Conservation (phyloP, 2,113 vertebrate genomes). For the Amphilophus citrinellus region DNA sequence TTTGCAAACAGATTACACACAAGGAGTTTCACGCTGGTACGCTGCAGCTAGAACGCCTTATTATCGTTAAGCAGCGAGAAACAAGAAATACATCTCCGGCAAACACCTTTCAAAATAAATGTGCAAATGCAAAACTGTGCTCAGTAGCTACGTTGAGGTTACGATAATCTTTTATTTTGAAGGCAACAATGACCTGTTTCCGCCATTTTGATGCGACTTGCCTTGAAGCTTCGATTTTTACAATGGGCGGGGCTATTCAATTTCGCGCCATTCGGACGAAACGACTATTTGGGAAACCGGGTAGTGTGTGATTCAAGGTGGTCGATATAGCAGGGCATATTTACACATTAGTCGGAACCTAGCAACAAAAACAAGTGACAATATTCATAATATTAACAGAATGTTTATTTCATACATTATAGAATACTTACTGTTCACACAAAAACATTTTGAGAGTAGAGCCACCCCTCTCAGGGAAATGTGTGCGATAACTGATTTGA, state of each 20-base stretch:
- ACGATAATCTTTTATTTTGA: slow-evolving; percentile 18
- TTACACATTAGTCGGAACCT: neutral
- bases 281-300: slow-evolving; percentile 23
- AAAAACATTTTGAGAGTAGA: fast-evolving
- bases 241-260: slow-evolving; percentile 25
- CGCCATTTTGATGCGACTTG: neutral
- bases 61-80: fast-evolving
- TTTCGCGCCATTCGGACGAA: slow-evolving; percentile 73
- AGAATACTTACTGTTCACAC: neutral
- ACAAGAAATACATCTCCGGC: neutral
- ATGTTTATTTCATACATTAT: neutral
- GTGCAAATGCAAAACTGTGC: fast-evolving
- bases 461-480: neutral
- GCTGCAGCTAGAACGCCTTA: no score
- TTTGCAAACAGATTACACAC: neutral
- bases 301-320: fast-evolving
- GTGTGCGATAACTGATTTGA: neutral
- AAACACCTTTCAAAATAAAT: slow-evolving; percentile 5
- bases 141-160: fast-evolving
- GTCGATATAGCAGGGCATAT: fast-evolving
- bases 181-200: fast-evolving
- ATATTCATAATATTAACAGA: fast-evolving
- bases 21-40: neutral
- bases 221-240: fast-evolving
- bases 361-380: neutral